Conservation (phyloP, 2,797 vertebrate genomes). For the Chelon auratus region DNA sequence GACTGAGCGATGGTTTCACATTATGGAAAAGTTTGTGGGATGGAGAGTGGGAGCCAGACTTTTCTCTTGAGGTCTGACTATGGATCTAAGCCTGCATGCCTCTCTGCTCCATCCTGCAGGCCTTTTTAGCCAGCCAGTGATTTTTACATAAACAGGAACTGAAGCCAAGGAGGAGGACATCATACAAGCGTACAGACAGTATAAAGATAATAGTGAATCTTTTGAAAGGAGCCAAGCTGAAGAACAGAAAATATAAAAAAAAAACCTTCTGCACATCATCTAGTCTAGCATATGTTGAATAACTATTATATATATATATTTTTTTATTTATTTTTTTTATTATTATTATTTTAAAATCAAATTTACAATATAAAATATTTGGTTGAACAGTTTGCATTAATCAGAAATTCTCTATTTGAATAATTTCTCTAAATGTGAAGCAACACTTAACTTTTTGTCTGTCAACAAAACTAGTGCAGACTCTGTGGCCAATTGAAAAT, state of each 20-base stretch:
- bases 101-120: constrained; percentile 28
- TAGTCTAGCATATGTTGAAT: too few relatives aligned
- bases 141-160: constrained; percentile 48
- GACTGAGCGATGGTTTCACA: constrained; percentile 61
- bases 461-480: constrained; percentile 12
- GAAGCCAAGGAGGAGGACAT: constrained; percentile 38
- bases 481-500: neutral
- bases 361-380: too few relatives aligned
- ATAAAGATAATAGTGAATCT: constrained; percentile 18
- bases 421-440: constrained; percentile 4
- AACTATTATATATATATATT: too few relatives aligned
- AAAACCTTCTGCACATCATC: too few relatives aligned
- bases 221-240: too few relatives aligned
- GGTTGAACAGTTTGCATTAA: too few relatives aligned
- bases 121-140: constrained; percentile 33
- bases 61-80: constrained; percentile 56
- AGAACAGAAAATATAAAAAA: too few relatives aligned
- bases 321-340: too few relatives aligned
- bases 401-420: neutral
- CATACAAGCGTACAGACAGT: constrained; percentile 15
- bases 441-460: neutral
- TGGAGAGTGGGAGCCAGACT: constrained; percentile 49
- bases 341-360: too few relatives aligned
- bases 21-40: constrained; percentile 73
- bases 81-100: constrained; percentile 37